Evolutionary conservation across 2,113 vertebrate species (phyloP).

Genomic region (Vidua macroura): DNA sequence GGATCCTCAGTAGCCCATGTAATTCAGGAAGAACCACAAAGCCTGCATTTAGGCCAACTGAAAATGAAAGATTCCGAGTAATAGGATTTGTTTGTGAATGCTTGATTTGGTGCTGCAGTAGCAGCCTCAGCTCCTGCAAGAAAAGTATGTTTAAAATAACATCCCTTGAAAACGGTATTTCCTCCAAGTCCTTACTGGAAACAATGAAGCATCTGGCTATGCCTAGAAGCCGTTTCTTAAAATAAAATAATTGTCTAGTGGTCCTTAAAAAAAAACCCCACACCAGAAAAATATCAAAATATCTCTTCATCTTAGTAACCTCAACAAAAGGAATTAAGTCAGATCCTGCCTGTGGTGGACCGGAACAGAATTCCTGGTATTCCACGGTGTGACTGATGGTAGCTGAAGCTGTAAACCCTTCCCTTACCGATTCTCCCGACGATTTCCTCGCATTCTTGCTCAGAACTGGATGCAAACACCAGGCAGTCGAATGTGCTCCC

Average conservation of each 20-base stretch:
- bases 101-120: not conserved
- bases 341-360: not conserved
- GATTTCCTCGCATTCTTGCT: slow-evolving; percentile 78
- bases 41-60: not conserved
- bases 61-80: not conserved
- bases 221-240: not conserved
- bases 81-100: not conserved
- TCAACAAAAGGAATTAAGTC: not conserved
- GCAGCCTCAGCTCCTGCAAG: not conserved
- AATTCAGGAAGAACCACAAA: no score
- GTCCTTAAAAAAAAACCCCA: not conserved
- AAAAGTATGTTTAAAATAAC: slow-evolving; percentile 10
- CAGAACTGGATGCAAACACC: slow-evolving; percentile 68
- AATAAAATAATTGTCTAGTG: not conserved
- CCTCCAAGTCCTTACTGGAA: not conserved
- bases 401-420: not conserved
- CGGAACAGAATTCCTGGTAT: not conserved
- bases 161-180: not conserved
- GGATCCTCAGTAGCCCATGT: accelerated
- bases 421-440: slow-evolving; percentile 79
- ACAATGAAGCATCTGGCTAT: not conserved
- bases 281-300: not conserved
- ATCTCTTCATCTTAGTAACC: not conserved
- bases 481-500: slow-evolving; percentile 75
- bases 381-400: accelerated